phyloP scores from a whole-genome alignment of 1,140 invertebrate genomes.

The Neuroterus valhalla region DNA sequence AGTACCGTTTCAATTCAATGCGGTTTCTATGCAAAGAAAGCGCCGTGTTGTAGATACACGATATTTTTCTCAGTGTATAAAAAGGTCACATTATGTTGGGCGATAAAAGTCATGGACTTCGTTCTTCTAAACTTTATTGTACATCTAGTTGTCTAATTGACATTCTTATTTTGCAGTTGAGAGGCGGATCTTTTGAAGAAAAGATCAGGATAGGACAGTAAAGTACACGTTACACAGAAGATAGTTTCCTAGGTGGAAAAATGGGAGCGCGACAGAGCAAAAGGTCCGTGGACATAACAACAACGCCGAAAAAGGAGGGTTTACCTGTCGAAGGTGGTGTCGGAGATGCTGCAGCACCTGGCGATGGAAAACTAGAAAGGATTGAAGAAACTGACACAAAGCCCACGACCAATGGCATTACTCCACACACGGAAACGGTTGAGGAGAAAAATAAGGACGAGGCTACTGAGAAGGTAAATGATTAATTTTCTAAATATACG shows the following conservation, averaged over 20 bases:
- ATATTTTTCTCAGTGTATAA: too few relatives aligned
- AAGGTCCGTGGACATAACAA: slow-evolving; percentile 88
- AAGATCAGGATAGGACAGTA: slow-evolving; percentile 30
- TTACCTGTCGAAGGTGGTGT: slow-evolving; percentile 75
- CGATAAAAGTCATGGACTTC: neutral
- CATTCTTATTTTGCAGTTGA: slow-evolving; percentile 8
- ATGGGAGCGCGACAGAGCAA: slow-evolving; percentile 91
- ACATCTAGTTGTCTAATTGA: neutral
- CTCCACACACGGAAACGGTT: slow-evolving; percentile 78
- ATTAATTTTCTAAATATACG: neutral
- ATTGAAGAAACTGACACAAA: slow-evolving; percentile 83
- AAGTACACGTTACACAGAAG: slow-evolving; percentile 14
- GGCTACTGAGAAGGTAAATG: slow-evolving; percentile 76
- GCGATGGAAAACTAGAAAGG: slow-evolving; percentile 81
- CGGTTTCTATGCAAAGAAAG: too few relatives aligned
- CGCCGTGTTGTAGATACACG: too few relatives aligned
- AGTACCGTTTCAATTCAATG: too few relatives aligned
- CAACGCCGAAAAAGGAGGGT: slow-evolving; percentile 85
- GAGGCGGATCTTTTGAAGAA: slow-evolving; percentile 35
- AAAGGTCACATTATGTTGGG: neutral
- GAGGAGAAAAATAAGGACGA: slow-evolving; percentile 81
- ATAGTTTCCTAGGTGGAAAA: slow-evolving; percentile 41
- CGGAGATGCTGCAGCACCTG: slow-evolving; percentile 77
- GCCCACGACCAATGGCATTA: slow-evolving; percentile 82
- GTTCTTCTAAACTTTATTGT: neutral